These are phyloP conservation scores for Athalia circularis DNA, from an alignment of 2,888 invertebrate species.

Conservation along the genomic window DNA sequence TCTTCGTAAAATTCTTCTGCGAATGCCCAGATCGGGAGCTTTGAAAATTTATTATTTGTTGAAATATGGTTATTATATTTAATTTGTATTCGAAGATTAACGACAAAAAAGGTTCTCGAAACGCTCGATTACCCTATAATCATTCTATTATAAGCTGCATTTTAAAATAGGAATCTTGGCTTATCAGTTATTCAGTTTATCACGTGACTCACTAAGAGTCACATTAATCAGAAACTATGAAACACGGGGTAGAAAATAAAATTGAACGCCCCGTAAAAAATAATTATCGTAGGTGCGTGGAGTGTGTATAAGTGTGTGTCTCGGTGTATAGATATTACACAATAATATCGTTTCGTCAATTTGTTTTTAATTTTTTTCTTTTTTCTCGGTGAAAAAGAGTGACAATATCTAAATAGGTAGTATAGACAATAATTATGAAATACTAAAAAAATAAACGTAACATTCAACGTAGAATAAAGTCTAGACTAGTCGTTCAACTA, in stretches of 20 bases:
- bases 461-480: conserved; percentile 42
- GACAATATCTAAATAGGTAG: neutral
- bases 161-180: conserved; percentile 35
- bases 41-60: conserved; percentile 6
- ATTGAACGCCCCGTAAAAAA: neutral
- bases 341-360: no score
- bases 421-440: conserved; percentile 9
- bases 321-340: no score
- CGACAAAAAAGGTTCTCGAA: conserved; percentile 11
- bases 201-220: conserved; percentile 11
- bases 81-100: conserved; percentile 25
- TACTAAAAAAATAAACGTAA: conserved; percentile 37
- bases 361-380: no score
- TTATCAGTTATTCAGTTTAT: conserved; percentile 12
- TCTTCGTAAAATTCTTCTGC: conserved; percentile 2
- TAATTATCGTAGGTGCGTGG: neutral
- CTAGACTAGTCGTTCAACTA: conserved; percentile 42
- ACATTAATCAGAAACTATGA: conserved; percentile 5
- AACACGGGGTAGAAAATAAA: neutral
- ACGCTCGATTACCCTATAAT: neutral
- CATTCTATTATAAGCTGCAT: conserved; percentile 16
- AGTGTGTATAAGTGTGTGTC: no score
- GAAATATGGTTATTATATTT: neutral
- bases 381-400: neutral
- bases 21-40: conserved; percentile 22